Base-by-base conservation (phyloP, 2,113 vertebrate species). In the Cairina moschata region DNA sequence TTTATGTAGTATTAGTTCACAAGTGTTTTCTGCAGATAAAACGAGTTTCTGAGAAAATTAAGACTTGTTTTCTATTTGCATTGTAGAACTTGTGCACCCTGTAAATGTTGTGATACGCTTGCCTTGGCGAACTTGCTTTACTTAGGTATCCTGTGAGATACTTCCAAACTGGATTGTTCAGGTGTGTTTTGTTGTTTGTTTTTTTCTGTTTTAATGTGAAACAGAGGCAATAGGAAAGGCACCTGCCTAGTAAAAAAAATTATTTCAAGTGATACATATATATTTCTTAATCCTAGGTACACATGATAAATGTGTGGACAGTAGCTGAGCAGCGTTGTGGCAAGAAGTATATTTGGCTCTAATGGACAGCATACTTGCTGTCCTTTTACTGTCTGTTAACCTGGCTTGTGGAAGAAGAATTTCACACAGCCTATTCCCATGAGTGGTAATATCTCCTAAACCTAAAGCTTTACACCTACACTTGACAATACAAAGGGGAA, bases 201-300 rank as follows among this genome's bases (percentile, higher is more conserved):
- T 48, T 48, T 48, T 50, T 22, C n/a, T n/a, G n/a, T n/a, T n/a
- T n/a, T n/a, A n/a, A 22, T 14, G 8, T 71, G 68, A 34, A 38
- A 40, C 3, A 3, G 16, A 55, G 77, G 63, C 38, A 62, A 16
- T 48, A 62, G 74, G 58, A 56, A 68, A 38, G 59, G 16, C 22
- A 77, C 26, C 20, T 90, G 36, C n/a, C 18, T 83, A 1, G 1
- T 50, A 13, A 48, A 48, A 21, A 21, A 68, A 13, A 22, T n/a
- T 28, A 72, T 31, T 66, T 67, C 7, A 46, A 21, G 4, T 68
- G 54, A n/a, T 83, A 31, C 0, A 0, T 69, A 29, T 5, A 10
- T 1, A 34, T 46, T 65, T 85, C 75, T 32, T n/a, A 63, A 62
- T 74, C 21, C 31, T 23, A 67, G 12, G 4, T 73, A 13, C 6